A percentile compares a stretch with the other conserved stretches of the same genome.
phyloP scores from a whole-genome alignment of 2,113 vertebrate species.

The Muscicapa adusta region DNA sequence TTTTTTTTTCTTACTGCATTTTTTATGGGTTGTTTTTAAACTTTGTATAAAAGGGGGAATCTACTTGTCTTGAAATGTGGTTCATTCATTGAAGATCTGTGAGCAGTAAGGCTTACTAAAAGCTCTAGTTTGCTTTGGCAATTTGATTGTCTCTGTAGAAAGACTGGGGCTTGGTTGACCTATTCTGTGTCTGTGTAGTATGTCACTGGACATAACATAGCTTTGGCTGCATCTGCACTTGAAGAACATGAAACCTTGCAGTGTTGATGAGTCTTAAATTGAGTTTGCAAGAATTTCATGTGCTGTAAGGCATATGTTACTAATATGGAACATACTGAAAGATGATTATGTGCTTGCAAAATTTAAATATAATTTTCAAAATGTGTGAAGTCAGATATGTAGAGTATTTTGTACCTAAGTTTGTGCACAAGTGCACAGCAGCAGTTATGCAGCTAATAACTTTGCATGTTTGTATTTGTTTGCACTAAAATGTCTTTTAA shows the following conservation, averaged over 20 bases:
- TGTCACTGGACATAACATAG: fast-evolving
- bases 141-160: background rate
- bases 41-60: fast-evolving
- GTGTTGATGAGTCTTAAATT: background rate
- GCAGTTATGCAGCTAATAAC: background rate
- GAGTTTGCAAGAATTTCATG: background rate
- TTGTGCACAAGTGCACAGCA: background rate
- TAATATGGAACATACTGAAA: background rate
- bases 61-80: background rate
- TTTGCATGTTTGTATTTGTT: background rate
- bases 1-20: background rate
- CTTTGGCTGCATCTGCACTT: background rate
- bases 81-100: background rate
- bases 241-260: background rate
- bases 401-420: background rate
- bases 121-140: background rate
- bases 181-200: fast-evolving
- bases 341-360: background rate
- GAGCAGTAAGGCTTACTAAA: background rate
- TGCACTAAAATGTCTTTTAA: background rate
- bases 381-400: background rate
- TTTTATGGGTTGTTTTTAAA: background rate
- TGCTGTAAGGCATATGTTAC: background rate
- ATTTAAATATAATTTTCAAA: background rate
- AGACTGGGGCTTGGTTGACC: background rate